These are phyloP conservation scores for Dryoscopus gambensis DNA, from an alignment of 2,113 vertebrate genomes.

Conservation along the genomic window DNA sequence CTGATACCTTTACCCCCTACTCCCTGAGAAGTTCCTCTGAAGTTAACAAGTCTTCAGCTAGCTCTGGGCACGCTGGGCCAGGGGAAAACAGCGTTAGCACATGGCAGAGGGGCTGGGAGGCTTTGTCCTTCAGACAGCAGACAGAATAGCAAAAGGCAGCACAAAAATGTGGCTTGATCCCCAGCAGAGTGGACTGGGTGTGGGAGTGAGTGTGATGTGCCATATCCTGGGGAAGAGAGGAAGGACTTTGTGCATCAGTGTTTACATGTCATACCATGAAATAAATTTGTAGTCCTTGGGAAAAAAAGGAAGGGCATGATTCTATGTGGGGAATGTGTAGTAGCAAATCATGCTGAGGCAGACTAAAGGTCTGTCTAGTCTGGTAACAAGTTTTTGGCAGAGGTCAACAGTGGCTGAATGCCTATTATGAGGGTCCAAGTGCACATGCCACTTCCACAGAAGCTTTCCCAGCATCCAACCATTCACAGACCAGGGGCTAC, in stretches of 20 bases:
- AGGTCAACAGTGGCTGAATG: neutral
- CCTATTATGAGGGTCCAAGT: neutral
- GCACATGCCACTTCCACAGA: neutral
- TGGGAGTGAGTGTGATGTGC: neutral
- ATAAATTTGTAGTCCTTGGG: neutral
- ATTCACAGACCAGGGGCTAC: neutral
- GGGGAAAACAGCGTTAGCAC: accelerated
- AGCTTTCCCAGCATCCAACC: neutral
- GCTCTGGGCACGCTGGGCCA: neutral
- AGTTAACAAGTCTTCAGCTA: neutral
- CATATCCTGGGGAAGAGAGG: neutral
- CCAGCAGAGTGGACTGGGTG: neutral
- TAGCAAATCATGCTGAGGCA: neutral
- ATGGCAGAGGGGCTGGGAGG: neutral
- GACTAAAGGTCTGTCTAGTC: neutral
- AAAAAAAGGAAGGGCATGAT: neutral
- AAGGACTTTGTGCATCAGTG: neutral
- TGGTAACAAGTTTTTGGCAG: neutral
- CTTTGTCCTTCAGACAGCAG: neutral
- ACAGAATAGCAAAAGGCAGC: neutral
- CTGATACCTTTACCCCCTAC: neutral
- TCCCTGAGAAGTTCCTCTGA: neutral
- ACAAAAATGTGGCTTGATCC: neutral
- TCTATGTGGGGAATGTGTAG: accelerated
- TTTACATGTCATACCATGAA: neutral